These are phyloP conservation scores for Aleiodes sp. DNA, from an alignment of 1,140 invertebrate genomes.

Conservation along the genomic window DNA sequence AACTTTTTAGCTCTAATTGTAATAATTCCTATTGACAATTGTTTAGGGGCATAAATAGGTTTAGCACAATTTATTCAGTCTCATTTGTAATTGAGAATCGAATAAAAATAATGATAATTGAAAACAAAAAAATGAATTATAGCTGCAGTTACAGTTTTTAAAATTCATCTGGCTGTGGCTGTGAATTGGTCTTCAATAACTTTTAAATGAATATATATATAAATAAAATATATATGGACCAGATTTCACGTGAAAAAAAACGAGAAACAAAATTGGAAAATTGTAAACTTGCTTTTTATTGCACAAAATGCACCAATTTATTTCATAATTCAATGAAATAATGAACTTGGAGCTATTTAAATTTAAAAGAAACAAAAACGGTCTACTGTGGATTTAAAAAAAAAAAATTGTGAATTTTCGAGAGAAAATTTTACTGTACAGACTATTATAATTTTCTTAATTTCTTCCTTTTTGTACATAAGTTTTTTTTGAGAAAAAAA, in stretches of 20 bases:
- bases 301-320: neutral
- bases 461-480: constrained; percentile 48
- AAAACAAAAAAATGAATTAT: neutral
- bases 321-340: constrained; percentile 29
- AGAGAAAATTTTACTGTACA: constrained; percentile 47
- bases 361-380: constrained; percentile 35
- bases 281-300: neutral
- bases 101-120: neutral
- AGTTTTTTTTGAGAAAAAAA: constrained; percentile 41
- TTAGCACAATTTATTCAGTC: constrained; percentile 33
- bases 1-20: constrained; percentile 54
- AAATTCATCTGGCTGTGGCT: constrained; percentile 1
- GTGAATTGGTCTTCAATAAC: constrained; percentile 12
- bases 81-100: no score
- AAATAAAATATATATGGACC: constrained; percentile 44
- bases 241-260: constrained; percentile 32
- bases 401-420: no score
- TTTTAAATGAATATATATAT: constrained; percentile 29
- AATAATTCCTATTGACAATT: constrained; percentile 56
- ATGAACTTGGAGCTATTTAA: constrained; percentile 41
- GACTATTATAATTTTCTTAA: constrained; percentile 45
- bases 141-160: constrained; percentile 4
- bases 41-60: constrained; percentile 49
- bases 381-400: constrained; percentile 47
- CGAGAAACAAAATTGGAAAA: neutral